Evolutionary conservation across 2,113 vertebrate species (phyloP).

Genomic region (Chaetodon auriga): DNA sequence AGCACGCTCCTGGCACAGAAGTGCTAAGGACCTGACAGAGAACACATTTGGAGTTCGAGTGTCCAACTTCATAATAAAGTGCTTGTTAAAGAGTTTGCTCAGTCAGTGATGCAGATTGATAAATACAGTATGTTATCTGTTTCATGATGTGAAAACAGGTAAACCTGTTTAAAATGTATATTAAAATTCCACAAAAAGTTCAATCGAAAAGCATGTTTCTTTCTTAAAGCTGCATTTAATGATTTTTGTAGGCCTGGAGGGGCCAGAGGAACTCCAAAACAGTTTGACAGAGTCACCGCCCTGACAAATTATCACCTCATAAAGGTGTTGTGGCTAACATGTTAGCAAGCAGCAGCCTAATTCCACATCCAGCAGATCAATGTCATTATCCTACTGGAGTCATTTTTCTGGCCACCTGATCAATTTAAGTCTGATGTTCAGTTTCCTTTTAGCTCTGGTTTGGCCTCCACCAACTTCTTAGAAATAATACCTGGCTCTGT

Average conservation of each 20-base stretch:
- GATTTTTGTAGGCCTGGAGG: neutral
- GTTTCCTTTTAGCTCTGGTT: neutral
- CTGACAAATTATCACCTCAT: neutral
- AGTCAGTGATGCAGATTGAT: slow-evolving; percentile 11
- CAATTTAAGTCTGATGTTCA: neutral
- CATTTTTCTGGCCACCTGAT: neutral
- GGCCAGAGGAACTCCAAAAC: neutral
- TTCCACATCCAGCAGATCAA: neutral
- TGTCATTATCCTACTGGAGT: neutral
- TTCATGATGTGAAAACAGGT: neutral
- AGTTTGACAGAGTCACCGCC: neutral
- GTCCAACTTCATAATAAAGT: neutral
- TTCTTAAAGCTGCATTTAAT: neutral
- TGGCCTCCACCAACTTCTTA: neutral
- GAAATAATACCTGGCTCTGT: neutral
- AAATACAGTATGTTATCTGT: neutral
- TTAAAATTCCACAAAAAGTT: slow-evolving; percentile 47
- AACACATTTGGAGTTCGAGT: neutral
- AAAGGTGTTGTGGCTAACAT: neutral
- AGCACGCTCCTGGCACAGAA: slow-evolving; percentile 95
- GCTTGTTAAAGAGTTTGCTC: neutral
- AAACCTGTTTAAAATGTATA: slow-evolving; percentile 17
- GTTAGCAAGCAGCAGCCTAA: neutral
- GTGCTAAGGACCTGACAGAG: slow-evolving; percentile 4
- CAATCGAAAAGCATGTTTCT: neutral